Conservation (phyloP, 2,888 invertebrate genomes). For the Serrognathus titanus region DNA sequence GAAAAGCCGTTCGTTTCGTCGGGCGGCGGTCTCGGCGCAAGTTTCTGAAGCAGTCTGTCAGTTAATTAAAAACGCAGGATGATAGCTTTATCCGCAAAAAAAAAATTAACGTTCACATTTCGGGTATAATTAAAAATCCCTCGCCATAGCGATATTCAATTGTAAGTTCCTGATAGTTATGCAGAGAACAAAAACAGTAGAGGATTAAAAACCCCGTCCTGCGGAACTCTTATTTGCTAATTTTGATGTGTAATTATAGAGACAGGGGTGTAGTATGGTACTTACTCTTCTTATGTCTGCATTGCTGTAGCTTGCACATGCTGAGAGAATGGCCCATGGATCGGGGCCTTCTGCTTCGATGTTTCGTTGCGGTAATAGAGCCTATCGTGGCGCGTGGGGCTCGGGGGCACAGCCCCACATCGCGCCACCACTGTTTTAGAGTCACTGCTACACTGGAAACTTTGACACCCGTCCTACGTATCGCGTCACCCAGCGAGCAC, state of each 20-base stretch:
- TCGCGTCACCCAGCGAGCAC: constrained; percentile 24
- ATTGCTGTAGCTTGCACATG: constrained; percentile 77
- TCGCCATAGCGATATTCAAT: no score
- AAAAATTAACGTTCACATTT: no score
- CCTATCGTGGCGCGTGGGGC: constrained; percentile 42
- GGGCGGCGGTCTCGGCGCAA: no score
- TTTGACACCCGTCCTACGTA: constrained; percentile 37
- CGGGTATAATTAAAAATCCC: no score
- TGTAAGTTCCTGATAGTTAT: no score
- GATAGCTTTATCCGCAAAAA: no score
- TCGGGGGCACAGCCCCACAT: constrained; percentile 50
- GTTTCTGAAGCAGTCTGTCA: no score
- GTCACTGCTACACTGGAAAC: constrained; percentile 49
- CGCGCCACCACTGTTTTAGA: constrained; percentile 51
- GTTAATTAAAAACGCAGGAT: no score
- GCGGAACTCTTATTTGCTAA: neutral
- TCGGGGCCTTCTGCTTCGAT: constrained; percentile 36
- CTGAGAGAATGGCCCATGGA: constrained; percentile 79
- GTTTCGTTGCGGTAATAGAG: constrained; percentile 32
- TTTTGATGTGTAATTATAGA: neutral
- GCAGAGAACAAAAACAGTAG: no score
- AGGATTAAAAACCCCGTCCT: no score
- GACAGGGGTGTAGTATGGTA: constrained; percentile 25
- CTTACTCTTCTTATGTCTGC: constrained; percentile 73
- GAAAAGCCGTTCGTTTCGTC: no score